Conservation (phyloP, 2,797 vertebrate genomes). For the Anabacerthia variegaticeps region DNA sequence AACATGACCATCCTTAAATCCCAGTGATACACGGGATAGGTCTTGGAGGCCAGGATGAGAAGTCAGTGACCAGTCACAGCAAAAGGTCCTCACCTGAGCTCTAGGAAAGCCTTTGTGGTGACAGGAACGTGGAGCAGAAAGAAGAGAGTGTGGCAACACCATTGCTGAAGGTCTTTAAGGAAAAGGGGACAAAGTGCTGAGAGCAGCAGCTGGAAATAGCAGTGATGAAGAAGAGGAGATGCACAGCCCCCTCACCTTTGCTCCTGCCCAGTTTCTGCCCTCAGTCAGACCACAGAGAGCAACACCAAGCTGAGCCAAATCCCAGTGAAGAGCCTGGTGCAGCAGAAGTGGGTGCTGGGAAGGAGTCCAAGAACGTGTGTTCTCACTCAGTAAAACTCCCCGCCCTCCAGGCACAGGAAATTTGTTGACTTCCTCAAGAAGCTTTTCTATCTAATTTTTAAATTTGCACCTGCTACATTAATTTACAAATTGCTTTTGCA, state of each 20-base stretch:
- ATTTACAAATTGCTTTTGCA: neutral
- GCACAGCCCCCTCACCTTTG: neutral
- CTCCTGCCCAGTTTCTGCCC: neutral
- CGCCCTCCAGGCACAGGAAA: neutral
- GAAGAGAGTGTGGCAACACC: neutral
- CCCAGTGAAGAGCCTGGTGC: neutral
- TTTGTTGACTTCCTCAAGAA: neutral
- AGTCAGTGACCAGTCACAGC: neutral
- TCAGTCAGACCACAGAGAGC: neutral
- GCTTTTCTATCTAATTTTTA: neutral
- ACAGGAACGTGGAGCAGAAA: neutral
- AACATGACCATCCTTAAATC: neutral
- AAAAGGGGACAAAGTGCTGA: neutral
- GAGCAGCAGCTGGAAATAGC: neutral
- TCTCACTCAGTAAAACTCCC: neutral
- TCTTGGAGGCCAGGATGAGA: neutral
- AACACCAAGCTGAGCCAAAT: neutral
- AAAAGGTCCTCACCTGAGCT: neutral
- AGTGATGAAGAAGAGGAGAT: neutral
- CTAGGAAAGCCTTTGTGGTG: neutral
- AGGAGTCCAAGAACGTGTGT: neutral
- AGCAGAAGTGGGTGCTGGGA: neutral
- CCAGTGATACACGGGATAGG: fast-evolving
- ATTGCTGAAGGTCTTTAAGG: neutral
- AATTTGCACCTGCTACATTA: neutral